These are phyloP conservation scores for Patella vulgata DNA, from an alignment of 1,140 invertebrate species.

Conservation along the genomic window DNA sequence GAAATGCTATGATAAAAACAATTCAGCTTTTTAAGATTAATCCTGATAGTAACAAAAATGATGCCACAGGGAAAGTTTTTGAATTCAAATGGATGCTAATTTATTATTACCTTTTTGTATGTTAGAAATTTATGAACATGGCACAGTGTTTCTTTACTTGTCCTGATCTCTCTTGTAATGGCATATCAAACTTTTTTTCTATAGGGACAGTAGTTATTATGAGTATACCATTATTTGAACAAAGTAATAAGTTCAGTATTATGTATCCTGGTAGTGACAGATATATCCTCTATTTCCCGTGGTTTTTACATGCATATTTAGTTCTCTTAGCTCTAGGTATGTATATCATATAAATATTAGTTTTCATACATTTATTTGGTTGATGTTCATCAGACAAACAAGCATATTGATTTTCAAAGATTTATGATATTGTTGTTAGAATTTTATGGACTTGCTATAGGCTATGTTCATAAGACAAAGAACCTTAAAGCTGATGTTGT, in stretches of 20 bases:
- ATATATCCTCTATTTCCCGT: conserved; percentile 86
- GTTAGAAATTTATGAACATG: too few relatives aligned
- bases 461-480: too few relatives aligned
- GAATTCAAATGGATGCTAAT: too few relatives aligned
- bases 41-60: too few relatives aligned
- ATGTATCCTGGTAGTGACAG: conserved; percentile 86
- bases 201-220: conserved; percentile 69
- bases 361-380: not conserved
- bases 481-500: not conserved
- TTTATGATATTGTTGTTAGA: not conserved
- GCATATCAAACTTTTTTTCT: too few relatives aligned
- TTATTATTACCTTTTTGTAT: too few relatives aligned
- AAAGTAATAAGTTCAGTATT: conserved; percentile 81
- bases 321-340: conserved; percentile 77
- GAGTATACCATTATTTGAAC: conserved; percentile 88
- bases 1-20: too few relatives aligned
- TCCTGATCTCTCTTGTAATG: too few relatives aligned
- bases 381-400: not conserved
- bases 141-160: too few relatives aligned
- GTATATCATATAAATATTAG: conserved; percentile 22
- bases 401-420: not conserved
- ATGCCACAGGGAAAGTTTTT: too few relatives aligned
- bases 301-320: conserved; percentile 81
- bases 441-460: too few relatives aligned
- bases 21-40: too few relatives aligned